Evolutionary conservation across 2,888 invertebrate genomes (phyloP).

Genomic region (Eueremaeus valkanovi): DNA sequence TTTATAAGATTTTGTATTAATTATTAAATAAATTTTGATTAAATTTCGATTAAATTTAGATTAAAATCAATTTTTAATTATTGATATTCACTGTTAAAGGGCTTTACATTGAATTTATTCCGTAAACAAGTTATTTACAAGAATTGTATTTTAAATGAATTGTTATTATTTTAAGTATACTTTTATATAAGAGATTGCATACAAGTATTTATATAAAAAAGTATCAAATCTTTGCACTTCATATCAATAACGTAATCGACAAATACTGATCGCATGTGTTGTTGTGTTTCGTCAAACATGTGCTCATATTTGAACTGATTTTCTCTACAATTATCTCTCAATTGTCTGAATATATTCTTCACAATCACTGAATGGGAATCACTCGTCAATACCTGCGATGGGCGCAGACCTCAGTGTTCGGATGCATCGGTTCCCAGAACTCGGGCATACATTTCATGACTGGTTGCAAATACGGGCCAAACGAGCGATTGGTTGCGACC

Average conservation of each 20-base stretch:
- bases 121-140: no score
- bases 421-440: constrained; percentile 67
- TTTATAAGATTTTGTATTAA: no score
- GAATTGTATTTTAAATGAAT: no score
- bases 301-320: neutral
- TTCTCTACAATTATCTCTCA: neutral
- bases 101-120: no score
- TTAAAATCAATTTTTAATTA: no score
- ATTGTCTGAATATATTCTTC: neutral
- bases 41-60: no score
- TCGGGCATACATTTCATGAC: constrained; percentile 73
- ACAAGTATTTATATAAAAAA: no score
- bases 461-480: constrained; percentile 49
- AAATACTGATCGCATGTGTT: neutral
- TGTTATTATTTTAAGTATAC: no score
- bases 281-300: neutral
- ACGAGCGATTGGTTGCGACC: constrained; percentile 80
- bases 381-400: constrained; percentile 93
- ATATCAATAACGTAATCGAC: neutral
- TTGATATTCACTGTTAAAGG: no score
- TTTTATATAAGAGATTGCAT: no score
- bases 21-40: no score
- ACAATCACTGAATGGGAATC: constrained; percentile 64
- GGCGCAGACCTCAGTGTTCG: constrained; percentile 75
- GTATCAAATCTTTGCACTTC: no score